phyloP scores from a whole-genome alignment of 2,888 invertebrate species.

The Drosophila bunnanda region DNA sequence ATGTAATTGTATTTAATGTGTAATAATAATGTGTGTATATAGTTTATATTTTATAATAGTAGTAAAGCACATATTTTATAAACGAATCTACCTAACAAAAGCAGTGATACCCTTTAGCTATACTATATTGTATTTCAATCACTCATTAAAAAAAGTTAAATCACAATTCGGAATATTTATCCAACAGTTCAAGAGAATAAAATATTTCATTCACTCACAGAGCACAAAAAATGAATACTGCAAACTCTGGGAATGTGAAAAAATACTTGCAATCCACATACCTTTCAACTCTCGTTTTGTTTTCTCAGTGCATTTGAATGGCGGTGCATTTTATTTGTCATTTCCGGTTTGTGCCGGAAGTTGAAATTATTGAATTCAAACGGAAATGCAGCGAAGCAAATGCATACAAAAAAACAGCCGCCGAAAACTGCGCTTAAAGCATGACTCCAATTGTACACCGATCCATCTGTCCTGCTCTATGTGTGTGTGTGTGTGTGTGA shows the following conservation, averaged over 20 bases:
- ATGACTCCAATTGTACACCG: slow-evolving; percentile 28
- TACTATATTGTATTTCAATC: background rate
- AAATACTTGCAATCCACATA: background rate
- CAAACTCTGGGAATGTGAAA: background rate
- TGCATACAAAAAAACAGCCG: slow-evolving; percentile 44
- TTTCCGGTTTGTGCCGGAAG: slow-evolving; percentile 75
- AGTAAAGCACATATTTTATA: background rate
- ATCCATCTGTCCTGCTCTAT: slow-evolving; percentile 24
- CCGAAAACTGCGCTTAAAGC: slow-evolving; percentile 60
- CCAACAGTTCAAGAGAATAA: slow-evolving; percentile 10
- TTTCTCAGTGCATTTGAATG: slow-evolving; percentile 54
- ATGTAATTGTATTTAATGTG: background rate
- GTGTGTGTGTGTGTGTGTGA: slow-evolving; percentile 7
- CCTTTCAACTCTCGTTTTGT: background rate
- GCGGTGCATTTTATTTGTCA: slow-evolving; percentile 72
- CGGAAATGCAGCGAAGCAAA: slow-evolving; percentile 68
- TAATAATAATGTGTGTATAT: background rate
- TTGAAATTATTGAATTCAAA: slow-evolving; percentile 76
- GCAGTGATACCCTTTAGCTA: background rate
- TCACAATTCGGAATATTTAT: slow-evolving; percentile 7
- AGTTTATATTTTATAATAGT: background rate
- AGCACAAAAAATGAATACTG: slow-evolving; percentile 2
- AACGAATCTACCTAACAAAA: background rate
- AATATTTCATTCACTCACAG: slow-evolving; percentile 4
- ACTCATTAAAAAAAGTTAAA: slow-evolving; percentile 2